These are phyloP conservation scores for Graphium colonna DNA, from an alignment of 2,888 invertebrate genomes.

Conservation along the genomic window DNA sequence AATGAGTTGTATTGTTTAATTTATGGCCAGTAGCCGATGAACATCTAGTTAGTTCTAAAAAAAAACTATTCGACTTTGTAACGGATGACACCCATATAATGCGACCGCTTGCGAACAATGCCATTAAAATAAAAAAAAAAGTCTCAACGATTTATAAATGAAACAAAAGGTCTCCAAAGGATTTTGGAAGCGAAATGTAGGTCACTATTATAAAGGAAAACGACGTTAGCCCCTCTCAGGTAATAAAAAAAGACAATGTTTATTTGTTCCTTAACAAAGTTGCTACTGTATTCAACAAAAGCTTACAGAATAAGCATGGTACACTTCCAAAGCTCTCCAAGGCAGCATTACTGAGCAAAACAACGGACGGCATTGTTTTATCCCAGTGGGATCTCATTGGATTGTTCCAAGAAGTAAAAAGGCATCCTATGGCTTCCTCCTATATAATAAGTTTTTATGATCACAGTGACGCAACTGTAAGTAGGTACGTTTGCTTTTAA, in stretches of 20 bases:
- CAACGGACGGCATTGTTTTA: slow-evolving; percentile 36
- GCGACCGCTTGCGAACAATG: neutral
- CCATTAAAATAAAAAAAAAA: neutral
- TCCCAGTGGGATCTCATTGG: slow-evolving; percentile 38
- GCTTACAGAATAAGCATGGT: slow-evolving; percentile 32
- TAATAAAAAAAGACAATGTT: slow-evolving; percentile 31
- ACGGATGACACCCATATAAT: neutral
- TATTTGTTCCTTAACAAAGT: slow-evolving; percentile 41
- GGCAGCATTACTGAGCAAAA: slow-evolving; percentile 30
- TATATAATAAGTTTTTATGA: slow-evolving; percentile 54
- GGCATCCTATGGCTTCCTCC: slow-evolving; percentile 36
- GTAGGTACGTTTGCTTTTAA: slow-evolving; percentile 43
- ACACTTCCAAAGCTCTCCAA: slow-evolving; percentile 34
- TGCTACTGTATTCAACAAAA: slow-evolving; percentile 53
- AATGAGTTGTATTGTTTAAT: no score
- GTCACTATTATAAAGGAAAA: neutral
- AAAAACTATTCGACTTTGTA: no score
- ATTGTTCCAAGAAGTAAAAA: slow-evolving; percentile 47
- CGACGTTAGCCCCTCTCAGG: neutral
- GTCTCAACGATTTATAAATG: neutral
- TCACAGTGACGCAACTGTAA: slow-evolving; percentile 44
- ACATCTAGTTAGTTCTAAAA: no score
- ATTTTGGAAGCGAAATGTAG: neutral
- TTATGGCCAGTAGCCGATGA: no score
- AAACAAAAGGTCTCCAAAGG: neutral